phyloP scores from a whole-genome alignment of 2,797 vertebrate genomes.

The Microctenopoma stevenorrisi region DNA sequence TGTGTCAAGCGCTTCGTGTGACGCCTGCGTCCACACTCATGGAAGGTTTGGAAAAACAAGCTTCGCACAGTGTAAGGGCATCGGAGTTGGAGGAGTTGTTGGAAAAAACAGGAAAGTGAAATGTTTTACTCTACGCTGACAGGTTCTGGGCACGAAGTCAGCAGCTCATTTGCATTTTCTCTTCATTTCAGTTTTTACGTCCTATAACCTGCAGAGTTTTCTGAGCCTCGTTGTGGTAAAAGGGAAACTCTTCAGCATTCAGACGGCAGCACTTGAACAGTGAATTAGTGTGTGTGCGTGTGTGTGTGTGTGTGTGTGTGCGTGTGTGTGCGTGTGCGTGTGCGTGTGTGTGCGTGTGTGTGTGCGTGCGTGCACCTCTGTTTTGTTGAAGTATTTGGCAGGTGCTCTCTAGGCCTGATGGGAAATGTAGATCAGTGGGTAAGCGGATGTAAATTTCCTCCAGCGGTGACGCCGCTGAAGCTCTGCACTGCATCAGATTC shows the following conservation, averaged over 20 bases:
- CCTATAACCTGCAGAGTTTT: not conserved
- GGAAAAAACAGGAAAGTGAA: too few relatives aligned
- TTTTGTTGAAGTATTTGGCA: constrained; percentile 22
- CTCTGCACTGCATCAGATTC: constrained; percentile 52
- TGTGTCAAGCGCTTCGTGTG: too few relatives aligned
- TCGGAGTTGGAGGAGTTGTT: not conserved
- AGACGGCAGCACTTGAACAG: not conserved
- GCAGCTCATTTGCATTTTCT: not conserved
- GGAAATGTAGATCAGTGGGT: constrained; percentile 60
- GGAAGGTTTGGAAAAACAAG: too few relatives aligned
- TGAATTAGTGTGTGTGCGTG: not conserved
- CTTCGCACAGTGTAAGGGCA: too few relatives aligned
- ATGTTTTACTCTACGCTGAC: too few relatives aligned
- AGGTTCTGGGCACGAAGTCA: not conserved
- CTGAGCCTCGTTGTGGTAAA: not conserved
- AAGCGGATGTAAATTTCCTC: constrained; percentile 56
- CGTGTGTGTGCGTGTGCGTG: too few relatives aligned
- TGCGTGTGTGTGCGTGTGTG: not conserved
- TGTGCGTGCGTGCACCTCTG: constrained; percentile 11
- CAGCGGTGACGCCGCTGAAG: constrained; percentile 21
- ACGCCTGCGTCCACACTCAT: too few relatives aligned
- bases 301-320: too few relatives aligned
- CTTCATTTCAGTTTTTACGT: not conserved
- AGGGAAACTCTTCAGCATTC: too few relatives aligned
- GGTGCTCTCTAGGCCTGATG: constrained; percentile 41